A percentile compares a stretch with the other conserved stretches of the same genome.
These are phyloP conservation scores for Pteronotus mesoamericanus DNA, from an alignment of 2,797 vertebrate species.

Conservation along the genomic window DNA sequence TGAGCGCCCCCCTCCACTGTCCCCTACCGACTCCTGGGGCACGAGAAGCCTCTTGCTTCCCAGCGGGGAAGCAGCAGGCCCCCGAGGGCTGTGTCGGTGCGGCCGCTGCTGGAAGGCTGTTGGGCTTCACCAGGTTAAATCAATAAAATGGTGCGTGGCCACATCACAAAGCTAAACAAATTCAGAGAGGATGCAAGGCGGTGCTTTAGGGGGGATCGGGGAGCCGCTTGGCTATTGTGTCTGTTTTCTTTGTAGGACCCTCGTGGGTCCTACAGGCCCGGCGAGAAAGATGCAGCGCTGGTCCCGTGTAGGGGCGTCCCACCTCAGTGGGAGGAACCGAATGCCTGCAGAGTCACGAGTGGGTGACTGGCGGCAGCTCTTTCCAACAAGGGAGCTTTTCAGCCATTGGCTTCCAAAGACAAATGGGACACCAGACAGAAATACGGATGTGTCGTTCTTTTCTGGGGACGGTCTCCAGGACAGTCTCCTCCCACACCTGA, in stretches of 20 bases:
- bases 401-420: constrained; percentile 56
- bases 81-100: background rate
- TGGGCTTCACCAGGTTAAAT: background rate
- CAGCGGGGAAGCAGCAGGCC: background rate
- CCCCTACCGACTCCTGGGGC: background rate
- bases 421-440: background rate
- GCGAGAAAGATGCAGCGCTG: background rate
- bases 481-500: background rate
- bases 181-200: constrained; percentile 7
- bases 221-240: background rate
- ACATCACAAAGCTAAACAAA: background rate
- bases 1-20: rapidly evolving
- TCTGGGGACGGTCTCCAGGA: background rate
- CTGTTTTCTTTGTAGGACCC: background rate
- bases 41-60: background rate
- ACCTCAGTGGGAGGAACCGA: constrained; percentile 51
- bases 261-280: background rate
- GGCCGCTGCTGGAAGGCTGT: background rate
- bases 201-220: background rate
- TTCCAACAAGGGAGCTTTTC: constrained; percentile 27
- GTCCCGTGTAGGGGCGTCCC: constrained; percentile 68
- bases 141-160: constrained; percentile 29
- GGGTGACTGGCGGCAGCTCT: constrained; percentile 57
- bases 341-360: constrained; percentile 57
- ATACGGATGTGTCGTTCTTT: too few relatives aligned